A percentile compares a stretch with the other conserved stretches of the same genome.
Conservation (phyloP, 2,888 invertebrate genomes). For the Tipula helvola region DNA sequence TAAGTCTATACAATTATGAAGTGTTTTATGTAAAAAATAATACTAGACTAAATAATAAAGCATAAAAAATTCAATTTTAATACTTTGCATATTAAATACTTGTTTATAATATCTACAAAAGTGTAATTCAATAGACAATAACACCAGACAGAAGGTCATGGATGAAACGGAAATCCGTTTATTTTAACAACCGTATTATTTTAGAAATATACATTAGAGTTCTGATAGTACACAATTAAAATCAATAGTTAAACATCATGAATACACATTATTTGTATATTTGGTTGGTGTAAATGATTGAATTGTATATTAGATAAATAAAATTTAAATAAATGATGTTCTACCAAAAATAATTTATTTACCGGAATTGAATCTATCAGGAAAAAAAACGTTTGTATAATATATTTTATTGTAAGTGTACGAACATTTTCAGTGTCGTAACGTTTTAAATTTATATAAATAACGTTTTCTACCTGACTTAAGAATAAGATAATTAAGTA, state of each 20-base stretch:
- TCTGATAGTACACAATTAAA: neutral
- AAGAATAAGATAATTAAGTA: no score
- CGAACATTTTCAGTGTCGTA: neutral
- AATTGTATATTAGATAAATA: neutral
- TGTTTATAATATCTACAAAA: neutral
- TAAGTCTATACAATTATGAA: neutral
- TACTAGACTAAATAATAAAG: neutral
- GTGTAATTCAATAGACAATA: neutral
- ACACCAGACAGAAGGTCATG: slow-evolving; percentile 7
- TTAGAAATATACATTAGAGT: neutral
- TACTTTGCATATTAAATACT: neutral
- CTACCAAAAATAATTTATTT: neutral
- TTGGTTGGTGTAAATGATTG: neutral
- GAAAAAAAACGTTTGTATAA: neutral
- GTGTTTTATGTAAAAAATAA: neutral
- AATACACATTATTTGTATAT: neutral
- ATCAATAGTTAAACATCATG: neutral
- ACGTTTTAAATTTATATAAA: neutral
- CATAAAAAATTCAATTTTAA: neutral
- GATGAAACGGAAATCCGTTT: slow-evolving; percentile 7
- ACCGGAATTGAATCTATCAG: neutral
- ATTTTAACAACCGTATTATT: neutral
- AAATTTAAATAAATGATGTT: neutral
- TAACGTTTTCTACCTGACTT: neutral
- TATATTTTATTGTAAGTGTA: neutral